These are phyloP conservation scores for Brienomyrus longianalis DNA, from an alignment of 2,113 vertebrate species.

Conservation along the genomic window DNA sequence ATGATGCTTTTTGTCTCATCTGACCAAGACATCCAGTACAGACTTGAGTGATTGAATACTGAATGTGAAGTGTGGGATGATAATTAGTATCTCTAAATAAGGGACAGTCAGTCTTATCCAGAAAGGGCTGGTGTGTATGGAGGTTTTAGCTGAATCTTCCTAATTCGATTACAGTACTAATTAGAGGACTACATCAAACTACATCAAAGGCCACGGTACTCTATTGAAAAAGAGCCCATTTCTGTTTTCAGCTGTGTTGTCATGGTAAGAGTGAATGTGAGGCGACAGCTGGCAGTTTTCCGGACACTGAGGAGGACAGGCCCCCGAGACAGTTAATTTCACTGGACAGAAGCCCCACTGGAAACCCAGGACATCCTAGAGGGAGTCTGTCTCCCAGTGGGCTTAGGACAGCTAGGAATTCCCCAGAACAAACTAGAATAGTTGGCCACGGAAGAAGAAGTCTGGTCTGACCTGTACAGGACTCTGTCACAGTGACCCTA, in stretches of 20 bases:
- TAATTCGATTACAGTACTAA: background rate
- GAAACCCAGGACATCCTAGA: background rate
- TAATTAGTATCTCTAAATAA: background rate
- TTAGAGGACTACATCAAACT: background rate
- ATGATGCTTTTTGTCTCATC: background rate
- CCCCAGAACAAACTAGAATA: background rate
- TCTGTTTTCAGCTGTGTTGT: background rate
- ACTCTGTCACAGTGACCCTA: background rate
- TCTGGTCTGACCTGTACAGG: background rate
- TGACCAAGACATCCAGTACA: background rate
- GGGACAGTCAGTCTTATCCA: background rate
- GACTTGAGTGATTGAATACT: background rate
- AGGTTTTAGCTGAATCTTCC: background rate
- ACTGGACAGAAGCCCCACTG: background rate
- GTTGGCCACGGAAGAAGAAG: background rate
- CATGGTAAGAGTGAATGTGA: background rate
- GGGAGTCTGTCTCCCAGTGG: background rate
- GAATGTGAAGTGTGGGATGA: background rate
- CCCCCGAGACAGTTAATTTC: background rate
- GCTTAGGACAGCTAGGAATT: background rate
- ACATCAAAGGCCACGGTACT: background rate
- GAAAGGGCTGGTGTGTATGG: background rate
- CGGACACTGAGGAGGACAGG: background rate
- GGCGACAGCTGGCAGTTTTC: background rate
- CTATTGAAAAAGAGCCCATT: background rate